Evolutionary conservation across 2,888 invertebrate species (phyloP).

Genomic region (Tachina lurida): DNA sequence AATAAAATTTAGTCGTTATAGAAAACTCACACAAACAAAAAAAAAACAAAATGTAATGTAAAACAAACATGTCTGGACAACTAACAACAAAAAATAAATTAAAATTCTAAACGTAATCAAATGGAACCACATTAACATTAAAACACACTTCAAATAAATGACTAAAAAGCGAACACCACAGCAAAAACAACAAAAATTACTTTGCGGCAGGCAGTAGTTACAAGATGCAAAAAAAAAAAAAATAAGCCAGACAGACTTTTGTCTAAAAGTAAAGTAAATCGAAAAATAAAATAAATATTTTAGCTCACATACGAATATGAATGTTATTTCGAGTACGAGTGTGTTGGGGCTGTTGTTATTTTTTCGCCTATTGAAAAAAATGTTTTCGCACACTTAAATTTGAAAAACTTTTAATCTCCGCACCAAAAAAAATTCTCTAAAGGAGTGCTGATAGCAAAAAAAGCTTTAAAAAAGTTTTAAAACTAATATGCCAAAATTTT

Average conservation of each 20-base stretch:
- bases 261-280: constrained; percentile 31
- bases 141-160: constrained; percentile 57
- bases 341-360: constrained; percentile 26
- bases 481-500: constrained; percentile 63
- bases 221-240: background rate
- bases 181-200: constrained; percentile 14
- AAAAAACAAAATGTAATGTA: constrained; percentile 16
- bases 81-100: constrained; percentile 65
- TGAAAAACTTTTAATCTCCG: constrained; percentile 55
- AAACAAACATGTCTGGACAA: constrained; percentile 63
- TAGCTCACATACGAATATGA: constrained; percentile 54
- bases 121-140: constrained; percentile 66
- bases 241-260: constrained; percentile 22
- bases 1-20: constrained; percentile 30
- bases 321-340: constrained; percentile 49
- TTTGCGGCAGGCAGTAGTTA: constrained; percentile 28
- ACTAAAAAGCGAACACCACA: constrained; percentile 14
- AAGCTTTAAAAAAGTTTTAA: constrained; percentile 14
- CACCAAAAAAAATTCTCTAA: background rate
- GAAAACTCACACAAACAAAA: background rate
- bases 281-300: constrained; percentile 10
- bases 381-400: constrained; percentile 68
- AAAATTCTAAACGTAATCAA: constrained; percentile 70
- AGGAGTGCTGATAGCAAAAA: constrained; percentile 48
- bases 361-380: constrained; percentile 48